These are phyloP conservation scores for Hydrotaea diabolus DNA, from an alignment of 2,888 invertebrate genomes.

Conservation along the genomic window DNA sequence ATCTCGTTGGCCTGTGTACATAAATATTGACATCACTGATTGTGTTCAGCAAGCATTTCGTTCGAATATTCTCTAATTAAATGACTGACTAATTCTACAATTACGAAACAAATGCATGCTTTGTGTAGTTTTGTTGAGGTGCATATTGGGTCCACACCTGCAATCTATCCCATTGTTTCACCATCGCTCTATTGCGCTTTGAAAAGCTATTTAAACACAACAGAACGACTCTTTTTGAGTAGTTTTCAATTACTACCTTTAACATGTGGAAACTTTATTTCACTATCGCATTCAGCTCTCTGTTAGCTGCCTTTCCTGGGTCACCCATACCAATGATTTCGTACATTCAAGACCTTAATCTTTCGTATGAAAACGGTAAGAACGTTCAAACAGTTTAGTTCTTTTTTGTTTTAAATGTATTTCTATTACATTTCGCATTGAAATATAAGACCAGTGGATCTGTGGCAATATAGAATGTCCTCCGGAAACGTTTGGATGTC, in stretches of 20 bases:
- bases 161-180: too few relatives aligned
- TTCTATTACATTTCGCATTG: neutral
- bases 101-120: too few relatives aligned
- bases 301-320: neutral
- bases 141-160: too few relatives aligned
- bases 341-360: slow-evolving; percentile 20
- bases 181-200: neutral
- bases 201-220: neutral
- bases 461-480: slow-evolving; percentile 52
- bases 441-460: slow-evolving; percentile 38
- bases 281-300: neutral
- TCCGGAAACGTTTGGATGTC: slow-evolving; percentile 46
- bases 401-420: too few relatives aligned
- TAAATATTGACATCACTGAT: too few relatives aligned
- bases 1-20: too few relatives aligned
- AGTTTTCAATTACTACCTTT: too few relatives aligned
- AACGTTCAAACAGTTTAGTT: neutral
- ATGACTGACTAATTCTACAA: too few relatives aligned
- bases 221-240: too few relatives aligned
- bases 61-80: too few relatives aligned
- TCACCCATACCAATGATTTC: neutral
- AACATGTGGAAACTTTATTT: neutral
- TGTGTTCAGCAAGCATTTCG: too few relatives aligned
- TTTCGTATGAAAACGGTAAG: slow-evolving; percentile 47
- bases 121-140: too few relatives aligned